Evolutionary conservation across 2,888 invertebrate species (phyloP).

Genomic region (Polietes domitor): DNA sequence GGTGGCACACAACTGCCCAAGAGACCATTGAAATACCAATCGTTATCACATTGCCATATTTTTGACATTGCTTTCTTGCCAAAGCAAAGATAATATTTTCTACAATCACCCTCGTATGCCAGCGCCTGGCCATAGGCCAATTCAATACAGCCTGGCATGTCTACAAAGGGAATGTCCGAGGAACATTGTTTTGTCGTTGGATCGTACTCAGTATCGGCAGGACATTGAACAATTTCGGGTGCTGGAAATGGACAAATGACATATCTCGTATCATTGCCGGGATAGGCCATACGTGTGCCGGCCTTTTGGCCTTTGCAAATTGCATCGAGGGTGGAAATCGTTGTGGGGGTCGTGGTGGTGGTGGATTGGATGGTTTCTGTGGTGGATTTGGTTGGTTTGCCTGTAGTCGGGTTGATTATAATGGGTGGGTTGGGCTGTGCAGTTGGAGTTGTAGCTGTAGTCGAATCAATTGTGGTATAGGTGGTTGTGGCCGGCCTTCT

Average conservation of each 20-base stretch:
- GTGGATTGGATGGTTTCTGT: too few relatives aligned
- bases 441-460: not conserved
- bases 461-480: too few relatives aligned
- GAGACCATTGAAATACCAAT: constrained; percentile 45
- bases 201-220: constrained; percentile 61
- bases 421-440: not conserved
- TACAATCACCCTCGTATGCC: constrained; percentile 52
- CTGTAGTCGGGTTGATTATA: constrained; percentile 13
- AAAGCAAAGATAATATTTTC: constrained; percentile 56
- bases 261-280: constrained; percentile 62
- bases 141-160: constrained; percentile 35
- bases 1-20: constrained; percentile 51
- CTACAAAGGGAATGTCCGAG: not conserved
- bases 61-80: constrained; percentile 29
- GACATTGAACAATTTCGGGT: constrained; percentile 60
- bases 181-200: constrained; percentile 62
- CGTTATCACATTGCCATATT: constrained; percentile 23
- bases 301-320: constrained; percentile 56
- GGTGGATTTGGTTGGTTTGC: too few relatives aligned
- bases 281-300: constrained; percentile 62
- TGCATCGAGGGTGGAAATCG: not conserved
- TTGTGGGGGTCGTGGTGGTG: constrained; percentile 20
- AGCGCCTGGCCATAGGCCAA: constrained; percentile 48
- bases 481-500: too few relatives aligned
- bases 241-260: constrained; percentile 65